Conservation (phyloP, 2,797 vertebrate species). For the Acanthis flammea region DNA sequence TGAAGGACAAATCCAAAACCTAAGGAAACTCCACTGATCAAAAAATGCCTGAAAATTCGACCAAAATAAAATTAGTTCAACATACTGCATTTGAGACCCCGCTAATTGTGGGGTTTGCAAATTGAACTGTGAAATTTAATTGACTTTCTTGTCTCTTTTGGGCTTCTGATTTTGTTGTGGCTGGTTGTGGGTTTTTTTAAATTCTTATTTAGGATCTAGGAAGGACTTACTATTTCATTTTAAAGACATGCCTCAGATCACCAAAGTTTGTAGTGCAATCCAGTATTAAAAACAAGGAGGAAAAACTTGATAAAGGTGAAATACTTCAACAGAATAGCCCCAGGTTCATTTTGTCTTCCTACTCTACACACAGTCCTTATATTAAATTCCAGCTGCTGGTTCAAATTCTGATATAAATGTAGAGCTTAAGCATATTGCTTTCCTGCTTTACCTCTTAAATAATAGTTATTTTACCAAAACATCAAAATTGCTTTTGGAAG, state of each 20-base stretch:
- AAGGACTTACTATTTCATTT: neutral
- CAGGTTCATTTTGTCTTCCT: neutral
- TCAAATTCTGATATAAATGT: neutral
- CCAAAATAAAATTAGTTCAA: neutral
- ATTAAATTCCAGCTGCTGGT: neutral
- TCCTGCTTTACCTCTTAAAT: neutral
- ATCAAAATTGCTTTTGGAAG: neutral
- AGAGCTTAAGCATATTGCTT: neutral
- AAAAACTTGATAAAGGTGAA: neutral
- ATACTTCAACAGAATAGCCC: neutral
- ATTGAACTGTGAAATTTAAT: neutral
- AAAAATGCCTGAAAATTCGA: neutral
- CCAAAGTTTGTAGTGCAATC: neutral
- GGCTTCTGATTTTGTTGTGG: neutral
- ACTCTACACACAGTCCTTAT: neutral
- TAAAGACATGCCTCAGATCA: neutral
- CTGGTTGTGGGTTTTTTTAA: rapidly evolving
- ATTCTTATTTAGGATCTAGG: neutral
- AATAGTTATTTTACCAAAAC: neutral
- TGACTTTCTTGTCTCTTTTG: neutral
- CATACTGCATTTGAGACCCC: neutral
- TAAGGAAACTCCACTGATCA: neutral
- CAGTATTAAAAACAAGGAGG: neutral
- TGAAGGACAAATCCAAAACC: neutral
- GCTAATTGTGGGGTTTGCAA: neutral